Evolutionary conservation across 1,140 invertebrate species (phyloP).

Genomic region (Eriocheir sinensis): DNA sequence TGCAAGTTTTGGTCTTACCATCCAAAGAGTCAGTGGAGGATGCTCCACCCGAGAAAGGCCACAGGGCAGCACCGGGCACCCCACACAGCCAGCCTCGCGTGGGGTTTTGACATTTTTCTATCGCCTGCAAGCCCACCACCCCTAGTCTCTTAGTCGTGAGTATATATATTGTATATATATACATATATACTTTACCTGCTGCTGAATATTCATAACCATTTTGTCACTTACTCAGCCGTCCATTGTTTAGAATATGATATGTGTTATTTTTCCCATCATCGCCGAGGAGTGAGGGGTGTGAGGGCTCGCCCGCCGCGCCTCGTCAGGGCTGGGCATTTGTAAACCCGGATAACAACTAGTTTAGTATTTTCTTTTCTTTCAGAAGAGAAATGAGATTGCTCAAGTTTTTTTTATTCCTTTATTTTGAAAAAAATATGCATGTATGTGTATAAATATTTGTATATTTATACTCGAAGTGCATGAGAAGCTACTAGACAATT

Average conservation of each 20-base stretch:
- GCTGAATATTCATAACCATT: slow-evolving; percentile 50
- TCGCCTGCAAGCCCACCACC: slow-evolving; percentile 12
- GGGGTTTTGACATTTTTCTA: slow-evolving; percentile 17
- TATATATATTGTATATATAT: slow-evolving; percentile 34
- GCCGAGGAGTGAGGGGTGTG: background rate
- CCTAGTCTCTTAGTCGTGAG: slow-evolving; percentile 39
- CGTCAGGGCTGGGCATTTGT: slow-evolving; percentile 66
- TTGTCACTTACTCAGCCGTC: slow-evolving; percentile 68
- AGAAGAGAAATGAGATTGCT: slow-evolving; percentile 69
- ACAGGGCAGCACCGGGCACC: no score
- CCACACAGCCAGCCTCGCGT: background rate
- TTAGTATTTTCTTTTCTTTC: slow-evolving; percentile 60
- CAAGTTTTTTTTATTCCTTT: slow-evolving; percentile 62
- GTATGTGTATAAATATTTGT: slow-evolving; percentile 35
- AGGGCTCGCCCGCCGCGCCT: background rate
- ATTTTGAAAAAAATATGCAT: slow-evolving; percentile 38
- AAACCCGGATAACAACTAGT: slow-evolving; percentile 45
- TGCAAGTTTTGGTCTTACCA: no score
- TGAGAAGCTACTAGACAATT: background rate
- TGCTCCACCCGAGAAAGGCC: background rate
- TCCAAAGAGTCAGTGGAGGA: no score
- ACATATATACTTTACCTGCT: slow-evolving; percentile 41
- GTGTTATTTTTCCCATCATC: slow-evolving; percentile 34
- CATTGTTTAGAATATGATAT: slow-evolving; percentile 63
- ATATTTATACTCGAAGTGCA: slow-evolving; percentile 17